Evolutionary conservation across 2,113 vertebrate genomes (phyloP), one percentile per base, ranked within the genome.

Genomic region (Helogale parvula): DNA sequence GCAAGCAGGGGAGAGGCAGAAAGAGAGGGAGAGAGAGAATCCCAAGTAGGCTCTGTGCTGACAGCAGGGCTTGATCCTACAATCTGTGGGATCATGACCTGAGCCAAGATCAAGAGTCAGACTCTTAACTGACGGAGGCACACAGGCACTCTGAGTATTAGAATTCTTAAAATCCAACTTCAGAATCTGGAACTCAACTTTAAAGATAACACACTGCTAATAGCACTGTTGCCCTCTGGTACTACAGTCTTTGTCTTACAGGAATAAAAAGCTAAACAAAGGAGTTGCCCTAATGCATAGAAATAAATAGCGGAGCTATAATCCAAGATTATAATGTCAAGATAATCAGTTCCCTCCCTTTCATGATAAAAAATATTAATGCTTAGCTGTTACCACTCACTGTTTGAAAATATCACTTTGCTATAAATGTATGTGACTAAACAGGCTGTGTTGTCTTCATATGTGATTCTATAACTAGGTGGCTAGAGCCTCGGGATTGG

Each of bases 101-200:
- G 54, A 57, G 54, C 54, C 54, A 57, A 60, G 21, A 23, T 60
- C 57, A 60, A 60, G 57, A 60, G 57, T 60, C 57, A 60, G 57
- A 23, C 21, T 60, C 57, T 60, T 60, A 60, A 60, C 57, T 9
- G 8, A 23, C 2, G 8, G 57, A 60, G 57, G 21, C 21, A 60
- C 57, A 21, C 57, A 60, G 57, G 57, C 0, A 60, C 57, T 21
- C 57, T 19, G 47, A 69, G 1, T 69, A n/a, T 79, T 90, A 90
- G 8, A 93, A 80, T 96, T 87, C 71, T 88, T 81, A 90, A 92
- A 96, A 85, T 94, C 38, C 21, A 79, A 47, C 63, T 88, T 93
- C 21, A 96, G 80, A 96, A 71, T 65, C 19, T 80, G 47, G 25
- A 94, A 81, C 4, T 16, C 19, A 82, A 33, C 71, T 90, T 97